Evolutionary conservation across 2,113 vertebrate species (phyloP), one percentile per base, ranked within the genome.

Genomic region (Leptobrachium leishanense): DNA sequence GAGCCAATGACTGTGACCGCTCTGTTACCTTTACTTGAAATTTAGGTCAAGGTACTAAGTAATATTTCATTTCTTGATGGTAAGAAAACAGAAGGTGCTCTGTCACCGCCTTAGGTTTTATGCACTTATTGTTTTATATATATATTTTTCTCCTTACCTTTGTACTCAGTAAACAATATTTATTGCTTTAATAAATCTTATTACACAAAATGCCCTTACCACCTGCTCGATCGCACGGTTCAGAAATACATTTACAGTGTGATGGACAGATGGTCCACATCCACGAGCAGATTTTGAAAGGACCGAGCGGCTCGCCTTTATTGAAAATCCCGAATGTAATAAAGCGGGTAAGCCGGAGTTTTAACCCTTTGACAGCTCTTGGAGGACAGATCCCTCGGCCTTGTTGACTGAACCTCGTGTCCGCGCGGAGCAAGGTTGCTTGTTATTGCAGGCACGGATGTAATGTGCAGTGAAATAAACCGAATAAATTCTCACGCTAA

Each of bases 201-300:
- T 63, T 63, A 6, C 53, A 41, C n/a, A 66, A 50, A 67, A 69
- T 42, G 62, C 53, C 69, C 67, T 74, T 9, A 74, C 68, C 75
- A 39, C 41, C 73, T 72, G 77, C 54, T 82, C 82, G 65, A 55
- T 77, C 78, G 82, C 75, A 42, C 73, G 77, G 64, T 81, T 82
- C 64, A 81, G 81, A 84, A 79, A 72, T 0, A 74, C 81, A 84
- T 74, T 43, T 84, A 69, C 68, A 75, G 81, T 39, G 70, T 53
- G 65, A 81, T 72, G 85, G 86, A 74, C 85, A 89, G 87, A 84
- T 85, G 86, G 84, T 7, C 57, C n/a, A 0, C 1, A 83, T 70
- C 65, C 72, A 42, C 20, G 0, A 59, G 66, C 64, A 41, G 54
- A 67, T 59, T 54, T 79, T 64, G 74, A 41, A 41, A 76, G 70